Evolutionary conservation across 2,888 invertebrate species (phyloP).

Genomic region (Cheilosia scutellata): DNA sequence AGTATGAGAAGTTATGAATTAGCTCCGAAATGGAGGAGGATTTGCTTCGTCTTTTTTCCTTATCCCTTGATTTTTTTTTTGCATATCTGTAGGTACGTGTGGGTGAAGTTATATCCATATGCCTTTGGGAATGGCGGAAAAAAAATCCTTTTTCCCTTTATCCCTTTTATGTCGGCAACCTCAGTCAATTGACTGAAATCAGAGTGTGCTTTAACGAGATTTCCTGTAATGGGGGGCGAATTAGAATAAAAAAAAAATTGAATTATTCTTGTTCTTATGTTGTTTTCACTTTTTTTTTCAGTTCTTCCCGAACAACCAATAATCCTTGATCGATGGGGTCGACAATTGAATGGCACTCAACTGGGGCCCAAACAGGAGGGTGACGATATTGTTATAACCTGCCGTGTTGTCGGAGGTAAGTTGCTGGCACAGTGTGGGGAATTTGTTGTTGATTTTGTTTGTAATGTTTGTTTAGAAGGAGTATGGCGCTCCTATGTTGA

Average conservation of each 20-base stretch:
- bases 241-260: slow-evolving; percentile 43
- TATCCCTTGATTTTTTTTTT: neutral
- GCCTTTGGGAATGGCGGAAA: neutral
- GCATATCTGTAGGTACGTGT: neutral
- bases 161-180: slow-evolving; percentile 35
- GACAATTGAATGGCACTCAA: slow-evolving; percentile 90
- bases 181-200: slow-evolving; percentile 51
- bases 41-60: neutral
- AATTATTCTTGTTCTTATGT: slow-evolving; percentile 22
- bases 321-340: slow-evolving; percentile 93
- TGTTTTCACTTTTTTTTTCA: slow-evolving; percentile 82
- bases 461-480: neutral
- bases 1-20: slow-evolving; percentile 26
- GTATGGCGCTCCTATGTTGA: slow-evolving; percentile 10
- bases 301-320: slow-evolving; percentile 95
- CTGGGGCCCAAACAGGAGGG: slow-evolving; percentile 94
- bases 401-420: slow-evolving; percentile 94
- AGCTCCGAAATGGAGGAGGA: neutral
- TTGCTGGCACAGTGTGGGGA: slow-evolving; percentile 43
- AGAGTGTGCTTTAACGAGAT: slow-evolving; percentile 62
- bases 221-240: slow-evolving; percentile 34
- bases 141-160: slow-evolving; percentile 16
- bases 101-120: neutral
- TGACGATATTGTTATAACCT: slow-evolving; percentile 93
- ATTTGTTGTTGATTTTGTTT: slow-evolving; percentile 14